A percentile compares a stretch with the other conserved stretches of the same genome.
Evolutionary conservation across 2,888 invertebrate genomes (phyloP).

Genomic region (Prenolepis imparis): DNA sequence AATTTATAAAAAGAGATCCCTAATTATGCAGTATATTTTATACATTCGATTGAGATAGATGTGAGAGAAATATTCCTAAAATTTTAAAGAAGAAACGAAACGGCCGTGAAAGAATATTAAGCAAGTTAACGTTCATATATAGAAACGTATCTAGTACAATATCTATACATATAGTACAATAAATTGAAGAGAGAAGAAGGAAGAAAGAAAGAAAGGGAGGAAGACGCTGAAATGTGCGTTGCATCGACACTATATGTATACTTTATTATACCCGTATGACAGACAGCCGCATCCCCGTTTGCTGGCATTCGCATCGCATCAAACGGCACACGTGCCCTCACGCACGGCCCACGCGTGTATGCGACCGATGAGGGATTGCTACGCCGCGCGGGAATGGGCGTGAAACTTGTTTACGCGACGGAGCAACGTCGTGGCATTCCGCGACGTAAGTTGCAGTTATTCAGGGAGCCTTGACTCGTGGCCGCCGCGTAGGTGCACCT

Average conservation of each 20-base stretch:
- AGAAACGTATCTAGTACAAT: not conserved
- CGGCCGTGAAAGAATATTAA: not conserved
- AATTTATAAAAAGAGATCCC: not conserved
- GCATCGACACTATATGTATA: not conserved
- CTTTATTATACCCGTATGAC: slow-evolving; percentile 13
- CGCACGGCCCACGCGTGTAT: slow-evolving; percentile 39
- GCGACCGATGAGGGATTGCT: slow-evolving; percentile 38
- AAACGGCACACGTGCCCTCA: slow-evolving; percentile 53
- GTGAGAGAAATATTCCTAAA: not conserved
- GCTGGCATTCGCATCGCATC: slow-evolving; percentile 59
- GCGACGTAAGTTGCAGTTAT: slow-evolving; percentile 67
- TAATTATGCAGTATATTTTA: not conserved
- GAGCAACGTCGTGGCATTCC: slow-evolving; percentile 57
- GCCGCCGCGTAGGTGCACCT: slow-evolving; percentile 54
- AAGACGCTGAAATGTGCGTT: not conserved
- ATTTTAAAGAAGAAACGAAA: not conserved
- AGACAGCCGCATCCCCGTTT: slow-evolving; percentile 41
- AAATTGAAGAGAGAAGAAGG: not conserved
- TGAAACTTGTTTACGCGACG: slow-evolving; percentile 73
- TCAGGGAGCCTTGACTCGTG: slow-evolving; percentile 68
- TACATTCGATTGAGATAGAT: not conserved
- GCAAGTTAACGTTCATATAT: no score
- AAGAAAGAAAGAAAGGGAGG: no score
- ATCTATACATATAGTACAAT: not conserved
- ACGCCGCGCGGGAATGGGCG: slow-evolving; percentile 58